Percentiles rank a stretch among this genome's conserved stretches.
phyloP scores from a whole-genome alignment of 2,888 invertebrate species.

The Agrenia bidenticulata region DNA sequence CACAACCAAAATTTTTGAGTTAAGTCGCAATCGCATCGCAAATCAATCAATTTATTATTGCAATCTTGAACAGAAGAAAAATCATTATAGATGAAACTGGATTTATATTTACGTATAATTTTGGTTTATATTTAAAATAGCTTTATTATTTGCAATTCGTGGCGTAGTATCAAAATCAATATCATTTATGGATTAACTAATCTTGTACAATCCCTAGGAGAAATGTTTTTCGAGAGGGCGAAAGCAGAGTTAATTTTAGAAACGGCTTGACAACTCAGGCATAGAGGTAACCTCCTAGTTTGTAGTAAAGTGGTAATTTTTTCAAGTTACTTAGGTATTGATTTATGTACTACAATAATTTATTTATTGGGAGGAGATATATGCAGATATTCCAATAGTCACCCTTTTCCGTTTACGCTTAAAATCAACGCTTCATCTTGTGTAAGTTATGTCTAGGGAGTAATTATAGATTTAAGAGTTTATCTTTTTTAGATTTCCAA shows the following conservation, averaged over 20 bases:
- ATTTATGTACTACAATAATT: no score
- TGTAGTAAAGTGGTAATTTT: no score
- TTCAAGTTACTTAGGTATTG: no score
- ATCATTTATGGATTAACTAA: no score
- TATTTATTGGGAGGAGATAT: conserved; percentile 5
- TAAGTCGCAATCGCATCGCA: conserved; percentile 1
- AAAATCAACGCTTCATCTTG: conserved; percentile 17
- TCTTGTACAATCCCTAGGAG: no score
- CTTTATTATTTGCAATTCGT: not conserved
- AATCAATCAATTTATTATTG: not conserved
- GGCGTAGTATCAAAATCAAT: no score
- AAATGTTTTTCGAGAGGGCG: no score
- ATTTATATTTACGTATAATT: not conserved
- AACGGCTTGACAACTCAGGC: no score
- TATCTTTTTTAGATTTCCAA: no score
- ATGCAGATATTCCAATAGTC: not conserved
- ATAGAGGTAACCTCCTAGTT: not conserved
- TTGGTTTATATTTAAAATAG: not conserved
- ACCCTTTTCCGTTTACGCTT: conserved; percentile 17
- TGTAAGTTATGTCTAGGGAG: not conserved
- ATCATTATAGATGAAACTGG: not conserved
- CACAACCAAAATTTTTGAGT: not conserved
- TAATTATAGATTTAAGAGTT: no score
- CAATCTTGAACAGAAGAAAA: not conserved
- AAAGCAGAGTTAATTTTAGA: no score